These are phyloP conservation scores for Dasyprocta punctata DNA, from an alignment of 2,113 vertebrate species.

Conservation along the genomic window DNA sequence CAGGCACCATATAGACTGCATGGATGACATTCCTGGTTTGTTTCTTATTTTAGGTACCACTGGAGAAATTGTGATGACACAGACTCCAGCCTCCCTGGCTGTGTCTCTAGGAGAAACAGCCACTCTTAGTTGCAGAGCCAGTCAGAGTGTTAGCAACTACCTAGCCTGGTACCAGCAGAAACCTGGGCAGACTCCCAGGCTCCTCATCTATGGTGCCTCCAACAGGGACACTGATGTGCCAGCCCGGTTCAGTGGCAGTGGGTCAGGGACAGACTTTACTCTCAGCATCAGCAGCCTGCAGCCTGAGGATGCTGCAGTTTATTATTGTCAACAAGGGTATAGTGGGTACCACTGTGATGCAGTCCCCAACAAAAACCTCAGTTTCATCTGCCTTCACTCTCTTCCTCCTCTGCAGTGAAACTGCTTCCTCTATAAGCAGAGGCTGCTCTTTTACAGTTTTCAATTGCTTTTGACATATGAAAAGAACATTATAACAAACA, in stretches of 20 bases:
- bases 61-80: too few relatives aligned
- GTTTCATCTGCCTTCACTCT: not conserved
- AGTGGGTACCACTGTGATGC: not conserved
- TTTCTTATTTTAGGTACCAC: not conserved
- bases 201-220: not conserved
- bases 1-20: not conserved
- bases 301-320: too few relatives aligned
- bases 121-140: not conserved
- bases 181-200: not conserved
- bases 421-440: not conserved
- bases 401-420: not conserved
- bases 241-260: not conserved
- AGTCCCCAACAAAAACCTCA: not conserved
- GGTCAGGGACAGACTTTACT: not conserved
- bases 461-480: not conserved
- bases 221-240: not conserved
- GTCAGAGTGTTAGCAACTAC: fast-evolving
- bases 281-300: too few relatives aligned
- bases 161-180: slow-evolving; percentile 39
- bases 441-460: not conserved
- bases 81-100: too few relatives aligned
- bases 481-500: not conserved
- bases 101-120: not conserved
- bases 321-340: not conserved
- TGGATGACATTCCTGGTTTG: not conserved